Base-by-base conservation (phyloP, 2,113 vertebrate genomes). In the Pollachius pollachius region DNA sequence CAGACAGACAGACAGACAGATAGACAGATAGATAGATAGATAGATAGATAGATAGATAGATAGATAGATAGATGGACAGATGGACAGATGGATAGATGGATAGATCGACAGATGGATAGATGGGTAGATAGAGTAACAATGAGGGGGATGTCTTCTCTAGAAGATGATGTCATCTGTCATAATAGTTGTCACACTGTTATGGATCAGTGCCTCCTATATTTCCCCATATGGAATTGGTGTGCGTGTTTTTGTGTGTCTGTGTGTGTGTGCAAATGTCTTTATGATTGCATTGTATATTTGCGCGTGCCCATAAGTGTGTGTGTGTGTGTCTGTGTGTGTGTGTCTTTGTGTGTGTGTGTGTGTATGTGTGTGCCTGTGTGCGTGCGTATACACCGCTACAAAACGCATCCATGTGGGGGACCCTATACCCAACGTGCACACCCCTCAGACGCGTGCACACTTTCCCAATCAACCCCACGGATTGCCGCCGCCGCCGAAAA, bases 101-200 rank as follows among this genome's bases (percentile, higher is more conserved):
- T 17, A 17, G 15, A 57, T 17, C 0, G 8, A 57, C 2, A 72
- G 62, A 65, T 48, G 60, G 64, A 64, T 65, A 64, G 62, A 61
- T 5, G 3, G 15, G n/a, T 17, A 17, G 54, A 57, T 48, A 66
- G 63, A 17, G 17, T 57, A 57, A 57, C 54, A n/a, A 16, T 17
- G 37, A 81, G 64, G 75, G 69, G 72, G 27, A 57, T 65, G 54
- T 63, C 80, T 82, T 80, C 77, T 81, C 71, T 77, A 70, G 70
- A 16, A 81, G 81, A 86, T 77, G 78, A 88, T 88, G 72, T 89
- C 86, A 89, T 87, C 81, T 61, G 84, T 89, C 88, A 88, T 83
- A 82, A 88, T 84, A 76, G 83, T 81, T 86, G 87, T 88, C 86
- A 82, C 71, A 64, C 15, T 68, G 81, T 77, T 86, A 83, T 77